Evolutionary conservation across 2,113 vertebrate genomes (phyloP).

Genomic region (Reinhardtius hippoglossoides): DNA sequence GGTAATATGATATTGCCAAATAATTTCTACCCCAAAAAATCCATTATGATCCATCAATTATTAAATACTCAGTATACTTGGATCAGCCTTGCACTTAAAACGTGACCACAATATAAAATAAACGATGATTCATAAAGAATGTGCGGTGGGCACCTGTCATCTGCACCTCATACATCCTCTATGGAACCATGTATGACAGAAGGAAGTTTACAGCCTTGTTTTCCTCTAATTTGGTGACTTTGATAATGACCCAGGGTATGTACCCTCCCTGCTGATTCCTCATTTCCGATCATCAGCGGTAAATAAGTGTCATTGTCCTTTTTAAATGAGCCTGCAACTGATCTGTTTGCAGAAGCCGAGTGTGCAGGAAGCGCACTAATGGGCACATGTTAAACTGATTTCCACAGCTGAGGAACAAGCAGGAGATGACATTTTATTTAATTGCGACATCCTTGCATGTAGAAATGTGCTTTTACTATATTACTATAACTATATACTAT

Average conservation of each 20-base stretch:
- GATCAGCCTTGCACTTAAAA: slow-evolving; percentile 2
- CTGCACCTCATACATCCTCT: background rate
- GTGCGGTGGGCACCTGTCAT: background rate
- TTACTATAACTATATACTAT: too few species aligned
- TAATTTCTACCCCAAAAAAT: background rate
- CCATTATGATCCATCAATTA: slow-evolving; percentile 29
- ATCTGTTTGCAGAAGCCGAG: slow-evolving; percentile 32
- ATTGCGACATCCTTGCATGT: background rate
- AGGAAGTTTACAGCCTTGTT: background rate
- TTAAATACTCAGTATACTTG: background rate
- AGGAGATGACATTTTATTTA: background rate
- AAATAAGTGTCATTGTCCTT: slow-evolving; percentile 28
- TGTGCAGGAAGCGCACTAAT: slow-evolving; percentile 57
- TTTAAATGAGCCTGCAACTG: slow-evolving; percentile 38
- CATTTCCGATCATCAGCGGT: slow-evolving; percentile 39
- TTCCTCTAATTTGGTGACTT: slow-evolving; percentile 23
- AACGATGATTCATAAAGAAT: too few species aligned
- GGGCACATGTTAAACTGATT: slow-evolving; percentile 42
- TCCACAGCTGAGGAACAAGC: slow-evolving; percentile 30
- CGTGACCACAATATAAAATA: background rate
- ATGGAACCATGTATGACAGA: background rate
- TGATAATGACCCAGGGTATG: slow-evolving; percentile 18
- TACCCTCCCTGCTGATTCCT: background rate
- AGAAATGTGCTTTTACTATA: too few species aligned
- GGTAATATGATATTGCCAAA: background rate